Evolutionary conservation across 2,888 invertebrate genomes (phyloP).

Genomic region (Junonia oenone): DNA sequence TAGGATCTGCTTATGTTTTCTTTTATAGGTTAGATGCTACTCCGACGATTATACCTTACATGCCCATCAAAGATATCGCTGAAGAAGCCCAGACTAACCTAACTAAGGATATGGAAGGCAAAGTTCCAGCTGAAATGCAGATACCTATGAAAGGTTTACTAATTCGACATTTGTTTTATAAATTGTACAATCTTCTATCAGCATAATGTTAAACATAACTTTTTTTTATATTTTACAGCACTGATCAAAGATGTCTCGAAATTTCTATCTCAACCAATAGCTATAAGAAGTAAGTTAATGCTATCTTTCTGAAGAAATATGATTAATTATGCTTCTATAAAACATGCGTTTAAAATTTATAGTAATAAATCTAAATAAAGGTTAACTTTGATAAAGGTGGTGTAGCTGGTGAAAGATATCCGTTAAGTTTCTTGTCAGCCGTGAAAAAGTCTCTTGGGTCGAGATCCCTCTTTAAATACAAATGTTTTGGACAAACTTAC

Average conservation of each 20-base stretch:
- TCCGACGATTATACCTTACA: constrained; percentile 44
- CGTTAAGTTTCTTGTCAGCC: constrained; percentile 44
- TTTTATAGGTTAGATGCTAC: constrained; percentile 43
- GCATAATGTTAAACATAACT: too few species aligned
- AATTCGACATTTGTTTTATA: background rate
- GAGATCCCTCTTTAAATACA: constrained; percentile 47
- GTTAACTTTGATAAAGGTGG: too few species aligned
- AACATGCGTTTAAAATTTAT: too few species aligned
- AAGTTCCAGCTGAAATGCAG: constrained; percentile 41
- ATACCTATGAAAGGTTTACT: constrained; percentile 48
- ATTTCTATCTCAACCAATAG: constrained; percentile 52
- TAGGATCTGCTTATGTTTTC: background rate
- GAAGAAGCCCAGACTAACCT: constrained; percentile 48
- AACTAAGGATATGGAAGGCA: constrained; percentile 38
- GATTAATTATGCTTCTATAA: too few species aligned
- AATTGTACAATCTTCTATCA: background rate
- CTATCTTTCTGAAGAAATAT: background rate
- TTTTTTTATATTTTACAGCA: constrained; percentile 39
- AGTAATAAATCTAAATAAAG: too few species aligned
- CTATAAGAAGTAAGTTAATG: constrained; percentile 51
- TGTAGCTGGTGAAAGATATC: constrained; percentile 50
- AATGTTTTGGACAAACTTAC: constrained; percentile 48
- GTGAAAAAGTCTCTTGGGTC: constrained; percentile 46
- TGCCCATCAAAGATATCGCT: constrained; percentile 55
- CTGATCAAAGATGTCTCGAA: constrained; percentile 46